These are phyloP conservation scores for Halesus radiatus DNA, from an alignment of 1,140 invertebrate species.

Conservation along the genomic window DNA sequence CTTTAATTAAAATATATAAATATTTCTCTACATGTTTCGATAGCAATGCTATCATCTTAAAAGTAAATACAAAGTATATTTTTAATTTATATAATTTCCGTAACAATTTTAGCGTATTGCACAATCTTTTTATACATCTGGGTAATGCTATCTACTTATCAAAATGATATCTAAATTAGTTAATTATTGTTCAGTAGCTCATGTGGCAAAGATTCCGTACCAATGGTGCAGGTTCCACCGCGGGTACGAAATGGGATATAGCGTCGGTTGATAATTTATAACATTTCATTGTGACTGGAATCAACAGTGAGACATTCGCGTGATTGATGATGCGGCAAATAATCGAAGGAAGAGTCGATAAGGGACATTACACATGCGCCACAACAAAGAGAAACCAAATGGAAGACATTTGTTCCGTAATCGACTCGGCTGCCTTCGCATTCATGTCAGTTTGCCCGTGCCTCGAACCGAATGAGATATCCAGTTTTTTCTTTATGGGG, in stretches of 20 bases:
- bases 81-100: no score
- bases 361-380: constrained; percentile 56
- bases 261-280: constrained; percentile 5
- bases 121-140: no score
- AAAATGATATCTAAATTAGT: no score
- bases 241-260: constrained; percentile 3
- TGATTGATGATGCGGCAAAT: constrained; percentile 56
- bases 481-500: no score
- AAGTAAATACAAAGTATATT: no score
- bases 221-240: background rate
- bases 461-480: constrained; percentile 24
- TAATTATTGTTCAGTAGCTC: no score
- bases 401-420: constrained; percentile 44
- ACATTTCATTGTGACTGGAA: constrained; percentile 52
- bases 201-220: no score
- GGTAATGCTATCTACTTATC: no score
- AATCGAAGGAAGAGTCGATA: constrained; percentile 54
- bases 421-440: constrained; percentile 29
- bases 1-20: no score
- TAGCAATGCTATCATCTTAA: no score
- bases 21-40: no score
- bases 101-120: no score
- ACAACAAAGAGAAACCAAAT: constrained; percentile 50
- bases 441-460: constrained; percentile 3
- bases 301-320: constrained; percentile 52